These are phyloP conservation scores for Thamnophis elegans DNA, from an alignment of 2,797 vertebrate species.

Conservation along the genomic window DNA sequence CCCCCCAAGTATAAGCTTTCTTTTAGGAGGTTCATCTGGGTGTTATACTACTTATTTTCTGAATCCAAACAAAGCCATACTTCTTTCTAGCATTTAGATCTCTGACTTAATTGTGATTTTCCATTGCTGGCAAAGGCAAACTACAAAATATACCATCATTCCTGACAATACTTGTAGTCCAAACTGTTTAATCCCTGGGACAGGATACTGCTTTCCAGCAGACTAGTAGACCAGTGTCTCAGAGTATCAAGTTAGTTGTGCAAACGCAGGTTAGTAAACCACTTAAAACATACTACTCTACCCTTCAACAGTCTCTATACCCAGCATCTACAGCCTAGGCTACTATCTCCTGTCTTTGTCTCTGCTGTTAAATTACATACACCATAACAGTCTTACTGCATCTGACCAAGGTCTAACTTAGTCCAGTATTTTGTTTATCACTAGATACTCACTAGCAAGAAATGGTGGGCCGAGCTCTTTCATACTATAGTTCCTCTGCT, in stretches of 20 bases:
- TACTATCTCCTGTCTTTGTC: background rate
- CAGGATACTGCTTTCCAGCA: background rate
- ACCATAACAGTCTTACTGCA: background rate
- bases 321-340: background rate
- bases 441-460: background rate
- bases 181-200: background rate
- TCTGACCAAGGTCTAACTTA: background rate
- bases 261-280: background rate
- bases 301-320: background rate
- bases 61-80: background rate
- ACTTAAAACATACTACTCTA: background rate
- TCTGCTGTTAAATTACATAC: background rate
- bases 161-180: background rate
- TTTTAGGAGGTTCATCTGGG: background rate
- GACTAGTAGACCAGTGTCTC: background rate
- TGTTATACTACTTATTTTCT: background rate
- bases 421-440: background rate
- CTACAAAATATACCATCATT: background rate
- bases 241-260: background rate
- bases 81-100: background rate
- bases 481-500: background rate
- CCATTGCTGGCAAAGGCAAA: background rate
- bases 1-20: background rate
- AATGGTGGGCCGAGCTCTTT: background rate
- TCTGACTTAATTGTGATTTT: background rate